Conservation (phyloP, 2,797 vertebrate species). For the Dallia pectoralis region DNA sequence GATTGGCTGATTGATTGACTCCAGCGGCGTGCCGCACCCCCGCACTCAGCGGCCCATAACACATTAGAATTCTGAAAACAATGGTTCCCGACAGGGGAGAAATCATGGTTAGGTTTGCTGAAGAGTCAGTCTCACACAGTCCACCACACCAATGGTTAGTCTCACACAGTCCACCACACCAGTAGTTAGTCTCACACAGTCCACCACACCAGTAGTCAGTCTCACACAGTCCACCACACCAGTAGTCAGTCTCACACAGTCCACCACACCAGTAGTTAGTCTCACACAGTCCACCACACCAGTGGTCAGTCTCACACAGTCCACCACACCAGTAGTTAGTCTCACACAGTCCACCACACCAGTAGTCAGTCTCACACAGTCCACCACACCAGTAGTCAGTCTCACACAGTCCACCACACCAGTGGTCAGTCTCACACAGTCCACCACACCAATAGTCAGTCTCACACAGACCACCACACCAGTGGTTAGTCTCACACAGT, state of each 20-base stretch:
- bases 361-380: constrained; percentile 17
- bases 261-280: too few relatives aligned
- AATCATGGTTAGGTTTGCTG: constrained; percentile 34
- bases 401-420: too few relatives aligned
- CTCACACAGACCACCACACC: too few relatives aligned
- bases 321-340: too few relatives aligned
- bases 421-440: constrained; percentile 19
- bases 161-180: too few relatives aligned
- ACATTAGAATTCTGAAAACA: constrained; percentile 64
- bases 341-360: too few relatives aligned
- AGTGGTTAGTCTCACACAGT: constrained; percentile 18
- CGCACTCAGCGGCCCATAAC: constrained; percentile 48
- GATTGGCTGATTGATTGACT: constrained; percentile 30
- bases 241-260: constrained; percentile 17
- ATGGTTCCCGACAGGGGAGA: constrained; percentile 34
- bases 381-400: too few relatives aligned
- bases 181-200: constrained; percentile 17
- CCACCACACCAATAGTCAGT: constrained; percentile 14
- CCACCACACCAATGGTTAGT: too few relatives aligned
- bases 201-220: too few relatives aligned
- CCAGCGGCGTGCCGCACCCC: constrained; percentile 39
- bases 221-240: too few relatives aligned
- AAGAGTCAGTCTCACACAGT: constrained; percentile 16
- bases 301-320: constrained; percentile 19
- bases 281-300: too few relatives aligned